Conservation (phyloP, 2,888 invertebrate species). For the Bombyx huttoni region DNA sequence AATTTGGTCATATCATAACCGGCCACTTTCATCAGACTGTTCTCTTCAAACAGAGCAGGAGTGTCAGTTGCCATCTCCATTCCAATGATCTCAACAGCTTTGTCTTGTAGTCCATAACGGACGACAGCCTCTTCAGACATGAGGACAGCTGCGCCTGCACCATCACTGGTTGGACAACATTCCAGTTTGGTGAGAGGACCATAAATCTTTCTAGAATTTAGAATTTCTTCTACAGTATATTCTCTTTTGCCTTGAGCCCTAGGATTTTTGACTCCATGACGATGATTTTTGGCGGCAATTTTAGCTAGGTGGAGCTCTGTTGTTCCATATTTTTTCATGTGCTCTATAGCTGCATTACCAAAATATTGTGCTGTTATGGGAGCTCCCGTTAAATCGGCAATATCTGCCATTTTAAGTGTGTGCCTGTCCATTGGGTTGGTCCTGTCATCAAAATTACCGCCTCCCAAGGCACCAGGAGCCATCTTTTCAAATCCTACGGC, state of each 20-base stretch:
- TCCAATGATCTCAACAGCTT: slow-evolving; percentile 94
- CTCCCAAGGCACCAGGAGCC: slow-evolving; percentile 90
- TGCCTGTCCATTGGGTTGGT: slow-evolving; percentile 93
- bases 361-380: slow-evolving; percentile 97
- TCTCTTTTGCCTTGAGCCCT: slow-evolving; percentile 95
- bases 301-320: slow-evolving; percentile 95
- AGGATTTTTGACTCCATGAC: slow-evolving; percentile 97
- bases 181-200: slow-evolving; percentile 96
- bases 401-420: slow-evolving; percentile 86
- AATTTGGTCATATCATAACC: slow-evolving; percentile 95
- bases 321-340: slow-evolving; percentile 96
- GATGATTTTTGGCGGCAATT: slow-evolving; percentile 98
- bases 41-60: slow-evolving; percentile 85
- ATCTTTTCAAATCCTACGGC: slow-evolving; percentile 99
- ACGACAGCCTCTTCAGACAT: slow-evolving; percentile 93
- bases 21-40: slow-evolving; percentile 81
- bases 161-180: slow-evolving; percentile 99
- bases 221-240: slow-evolving; percentile 91
- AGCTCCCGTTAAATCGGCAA: slow-evolving; percentile 83
- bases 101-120: slow-evolving; percentile 81
- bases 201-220: slow-evolving; percentile 89
- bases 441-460: slow-evolving; percentile 82
- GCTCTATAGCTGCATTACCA: slow-evolving; percentile 95
- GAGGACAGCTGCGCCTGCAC: slow-evolving; percentile 93
- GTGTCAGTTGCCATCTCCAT: slow-evolving; percentile 98